A percentile compares a stretch with the other conserved stretches of the same genome.
These are phyloP conservation scores for Drosophila cardini DNA, from an alignment of 1,140 invertebrate species.

Conservation along the genomic window DNA sequence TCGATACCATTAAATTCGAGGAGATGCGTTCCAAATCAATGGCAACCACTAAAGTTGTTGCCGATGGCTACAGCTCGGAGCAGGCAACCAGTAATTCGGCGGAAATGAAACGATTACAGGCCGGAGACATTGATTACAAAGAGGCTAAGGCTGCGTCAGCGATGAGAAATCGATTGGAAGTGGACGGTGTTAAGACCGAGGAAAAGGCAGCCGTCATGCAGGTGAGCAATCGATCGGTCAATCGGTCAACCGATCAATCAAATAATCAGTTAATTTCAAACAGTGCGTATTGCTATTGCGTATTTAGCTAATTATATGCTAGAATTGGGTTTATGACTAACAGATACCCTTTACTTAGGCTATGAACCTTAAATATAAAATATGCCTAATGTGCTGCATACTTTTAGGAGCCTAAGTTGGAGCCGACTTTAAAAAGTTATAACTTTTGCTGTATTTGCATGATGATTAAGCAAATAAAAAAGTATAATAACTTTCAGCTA, in stretches of 20 bases:
- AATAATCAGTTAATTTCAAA: neutral
- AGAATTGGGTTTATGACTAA: too few species aligned
- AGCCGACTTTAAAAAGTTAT: too few species aligned
- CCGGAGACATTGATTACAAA: conserved; percentile 91
- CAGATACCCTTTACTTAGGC: too few species aligned
- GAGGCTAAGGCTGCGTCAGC: conserved; percentile 88
- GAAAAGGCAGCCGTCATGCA: conserved; percentile 90
- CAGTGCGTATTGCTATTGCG: neutral
- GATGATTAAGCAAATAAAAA: too few species aligned
- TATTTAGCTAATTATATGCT: conserved; percentile 18
- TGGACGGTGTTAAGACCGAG: conserved; percentile 91
- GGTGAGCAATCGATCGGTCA: conserved; percentile 85
- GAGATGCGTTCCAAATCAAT: conserved; percentile 91
- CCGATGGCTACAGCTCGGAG: conserved; percentile 92
- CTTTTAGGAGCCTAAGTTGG: too few species aligned
- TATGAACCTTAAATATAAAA: too few species aligned
- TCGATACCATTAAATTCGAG: conserved; percentile 91
- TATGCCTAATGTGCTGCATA: too few species aligned
- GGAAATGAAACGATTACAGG: conserved; percentile 91
- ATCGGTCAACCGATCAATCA: conserved; percentile 7
- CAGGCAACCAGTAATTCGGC: conserved; percentile 90
- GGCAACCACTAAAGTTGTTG: conserved; percentile 92
- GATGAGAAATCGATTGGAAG: conserved; percentile 88
- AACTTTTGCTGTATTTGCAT: too few species aligned
- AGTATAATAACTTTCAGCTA: too few species aligned